phyloP scores from a whole-genome alignment of 1,140 invertebrate species.

The Trichonephila clavipes region DNA sequence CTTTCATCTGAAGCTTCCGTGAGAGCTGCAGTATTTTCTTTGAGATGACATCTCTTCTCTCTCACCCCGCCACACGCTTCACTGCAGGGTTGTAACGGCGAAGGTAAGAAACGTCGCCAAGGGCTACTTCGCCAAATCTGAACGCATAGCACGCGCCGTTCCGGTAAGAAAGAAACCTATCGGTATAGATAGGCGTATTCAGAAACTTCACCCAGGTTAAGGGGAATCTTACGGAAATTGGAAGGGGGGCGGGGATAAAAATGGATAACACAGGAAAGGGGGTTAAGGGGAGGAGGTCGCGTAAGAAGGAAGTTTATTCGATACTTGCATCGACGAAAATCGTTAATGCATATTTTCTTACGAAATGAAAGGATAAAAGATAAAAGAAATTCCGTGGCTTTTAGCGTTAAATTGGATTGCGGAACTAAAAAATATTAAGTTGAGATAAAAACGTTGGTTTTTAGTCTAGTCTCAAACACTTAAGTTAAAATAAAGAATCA shows the following conservation, averaged over 20 bases:
- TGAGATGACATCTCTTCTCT: constrained; percentile 35
- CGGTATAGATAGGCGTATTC: not conserved
- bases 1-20: constrained; percentile 39
- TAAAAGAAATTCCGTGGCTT: not conserved
- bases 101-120: not conserved
- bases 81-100: not conserved
- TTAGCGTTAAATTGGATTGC: not conserved
- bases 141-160: not conserved
- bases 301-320: constrained; percentile 10
- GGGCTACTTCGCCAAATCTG: constrained; percentile 28
- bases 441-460: not conserved
- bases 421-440: not conserved
- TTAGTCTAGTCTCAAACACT: not conserved
- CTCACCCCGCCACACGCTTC: not conserved
- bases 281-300: not conserved
- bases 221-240: not conserved
- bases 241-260: not conserved
- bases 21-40: constrained; percentile 41
- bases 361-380: too few relatives aligned
- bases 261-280: not conserved
- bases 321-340: not conserved
- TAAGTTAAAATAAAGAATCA: too few relatives aligned
- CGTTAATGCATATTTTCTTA: constrained; percentile 3
- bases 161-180: not conserved
- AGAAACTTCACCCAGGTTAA: not conserved